Evolutionary conservation across 2,888 invertebrate species (phyloP).

Genomic region (Orchesellides sinensis): DNA sequence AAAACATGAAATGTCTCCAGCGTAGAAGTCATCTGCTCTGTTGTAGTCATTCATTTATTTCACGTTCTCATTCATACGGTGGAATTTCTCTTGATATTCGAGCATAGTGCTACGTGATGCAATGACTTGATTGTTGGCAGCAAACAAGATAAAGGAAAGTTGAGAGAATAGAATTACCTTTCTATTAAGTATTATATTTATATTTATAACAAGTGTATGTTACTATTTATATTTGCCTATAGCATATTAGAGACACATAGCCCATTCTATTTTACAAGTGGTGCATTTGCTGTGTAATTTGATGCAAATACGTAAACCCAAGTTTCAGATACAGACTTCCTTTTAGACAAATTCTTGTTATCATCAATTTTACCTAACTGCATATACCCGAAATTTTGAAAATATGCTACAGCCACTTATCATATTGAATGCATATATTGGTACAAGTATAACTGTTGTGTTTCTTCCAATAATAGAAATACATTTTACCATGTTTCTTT

Average conservation of each 20-base stretch:
- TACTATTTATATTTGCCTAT: too few species aligned
- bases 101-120: constrained; percentile 15
- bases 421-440: too few species aligned
- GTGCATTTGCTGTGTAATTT: constrained; percentile 52
- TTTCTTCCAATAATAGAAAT: too few species aligned
- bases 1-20: constrained; percentile 25
- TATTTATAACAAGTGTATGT: not conserved
- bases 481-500: too few species aligned
- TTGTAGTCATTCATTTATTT: constrained; percentile 40
- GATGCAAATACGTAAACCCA: constrained; percentile 43
- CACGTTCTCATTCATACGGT: constrained; percentile 20
- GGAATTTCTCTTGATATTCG: not conserved
- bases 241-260: not conserved
- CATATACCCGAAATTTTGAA: not conserved
- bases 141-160: constrained; percentile 6
- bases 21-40: constrained; percentile 47
- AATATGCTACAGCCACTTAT: too few species aligned
- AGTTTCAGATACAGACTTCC: constrained; percentile 39
- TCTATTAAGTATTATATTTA: not conserved
- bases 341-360: constrained; percentile 5
- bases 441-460: too few species aligned
- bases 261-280: constrained; percentile 38
- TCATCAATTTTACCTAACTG: not conserved
- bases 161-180: not conserved
- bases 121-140: constrained; percentile 21